Base-by-base conservation (phyloP, 2,797 vertebrate genomes). In the Myotis planiceps region DNA sequence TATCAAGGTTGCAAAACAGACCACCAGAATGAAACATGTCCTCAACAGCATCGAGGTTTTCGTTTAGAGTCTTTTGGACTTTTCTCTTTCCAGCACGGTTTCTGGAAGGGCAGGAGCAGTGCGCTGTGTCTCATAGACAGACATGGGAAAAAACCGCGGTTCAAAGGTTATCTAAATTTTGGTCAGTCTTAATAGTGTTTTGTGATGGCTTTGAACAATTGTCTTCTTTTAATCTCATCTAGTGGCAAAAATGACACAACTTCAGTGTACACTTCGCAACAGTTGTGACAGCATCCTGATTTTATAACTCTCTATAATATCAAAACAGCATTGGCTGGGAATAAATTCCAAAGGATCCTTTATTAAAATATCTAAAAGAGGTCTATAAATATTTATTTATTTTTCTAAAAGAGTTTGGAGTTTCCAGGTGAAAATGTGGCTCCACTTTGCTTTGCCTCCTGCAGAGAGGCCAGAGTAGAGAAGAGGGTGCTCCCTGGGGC, bases 11-110 rank as follows among this genome's bases (percentile, higher is more conserved):
- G 98, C 98, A 98, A 99, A 99, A 99, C 99, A 99, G 99, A 98
- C 99, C 98, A 99, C 99, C 99, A 98, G 99, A 99, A 99, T 97
- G 98, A 99, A 99, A 99, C 98, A 99, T 99, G 98, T 99, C 99
- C 98, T 99, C 97, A 98, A 98, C 98, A 98, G 99, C 98, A 95
- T 98, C 6, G 16, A 91, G 96, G 94, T 90, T 97, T 97, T 97
- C 97, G 98, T 99, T 99, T 99, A 99, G 99, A 99, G 99, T 99
- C 99, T 99, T 99, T 83, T 98, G 98, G 99, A 99, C 99, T 99
- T 99, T 99, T 94, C 2, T 92, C 71, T 90, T 86, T 63, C 37
- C 84, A 98, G 98, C 58, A 98, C 79, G 99, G 99, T 99, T 98
- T 98, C 97, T 94, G 97, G 96, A 94, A 97, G 97, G 97, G 96